phyloP scores from a whole-genome alignment of 2,113 vertebrate genomes.

The Vulpes vulpes region DNA sequence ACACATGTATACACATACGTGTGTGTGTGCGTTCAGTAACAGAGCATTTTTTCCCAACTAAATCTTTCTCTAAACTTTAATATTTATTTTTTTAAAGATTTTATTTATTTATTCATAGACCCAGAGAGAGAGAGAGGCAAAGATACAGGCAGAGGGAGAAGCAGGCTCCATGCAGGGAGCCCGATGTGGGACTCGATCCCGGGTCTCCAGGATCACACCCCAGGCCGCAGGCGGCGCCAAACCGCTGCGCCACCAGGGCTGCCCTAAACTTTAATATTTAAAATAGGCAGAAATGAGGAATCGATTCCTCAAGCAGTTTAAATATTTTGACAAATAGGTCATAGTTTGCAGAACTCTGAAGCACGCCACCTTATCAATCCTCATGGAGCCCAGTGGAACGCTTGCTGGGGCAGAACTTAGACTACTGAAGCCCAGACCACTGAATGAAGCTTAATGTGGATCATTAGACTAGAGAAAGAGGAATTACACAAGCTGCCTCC shows the following conservation, averaged over 20 bases:
- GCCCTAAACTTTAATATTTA: not conserved
- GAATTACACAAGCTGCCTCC: not conserved
- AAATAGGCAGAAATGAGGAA: slow-evolving; percentile 40
- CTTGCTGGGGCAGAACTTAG: not conserved
- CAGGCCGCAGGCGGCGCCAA: no score
- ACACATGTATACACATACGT: not conserved
- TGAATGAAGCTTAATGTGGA: not conserved
- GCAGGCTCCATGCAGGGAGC: no score
- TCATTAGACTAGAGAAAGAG: not conserved
- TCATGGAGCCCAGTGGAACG: not conserved
- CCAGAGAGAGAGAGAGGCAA: no score
- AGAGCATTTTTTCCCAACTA: not conserved
- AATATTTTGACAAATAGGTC: not conserved
- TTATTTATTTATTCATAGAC: no score
- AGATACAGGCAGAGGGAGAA: no score
- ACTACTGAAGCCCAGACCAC: not conserved
- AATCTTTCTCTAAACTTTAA: not conserved
- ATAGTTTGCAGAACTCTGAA: slow-evolving; percentile 17
- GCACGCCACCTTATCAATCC: not conserved
- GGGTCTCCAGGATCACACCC: no score
- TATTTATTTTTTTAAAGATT: not conserved
- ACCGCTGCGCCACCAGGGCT: no score
- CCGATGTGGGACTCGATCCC: no score
- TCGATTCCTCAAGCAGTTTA: not conserved
- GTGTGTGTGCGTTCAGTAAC: not conserved